phyloP scores from a whole-genome alignment of 2,113 vertebrate species.

The Corythaeola cristata region DNA sequence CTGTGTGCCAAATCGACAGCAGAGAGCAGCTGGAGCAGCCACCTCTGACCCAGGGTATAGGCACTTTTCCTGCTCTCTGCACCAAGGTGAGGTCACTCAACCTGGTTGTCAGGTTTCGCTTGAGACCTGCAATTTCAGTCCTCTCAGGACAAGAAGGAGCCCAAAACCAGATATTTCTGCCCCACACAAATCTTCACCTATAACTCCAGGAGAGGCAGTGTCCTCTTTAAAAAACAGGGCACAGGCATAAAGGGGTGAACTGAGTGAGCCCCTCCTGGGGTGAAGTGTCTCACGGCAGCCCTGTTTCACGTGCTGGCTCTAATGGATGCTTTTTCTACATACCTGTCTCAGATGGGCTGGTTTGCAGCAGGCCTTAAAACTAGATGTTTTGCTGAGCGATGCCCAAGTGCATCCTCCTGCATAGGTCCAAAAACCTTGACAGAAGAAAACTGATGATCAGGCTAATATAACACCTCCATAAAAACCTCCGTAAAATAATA shows the following conservation, averaged over 20 bases:
- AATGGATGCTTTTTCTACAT: background rate
- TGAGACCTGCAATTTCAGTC: background rate
- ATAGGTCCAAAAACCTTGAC: background rate
- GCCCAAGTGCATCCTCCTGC: background rate
- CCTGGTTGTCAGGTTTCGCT: background rate
- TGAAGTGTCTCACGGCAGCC: background rate
- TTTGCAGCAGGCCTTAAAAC: background rate
- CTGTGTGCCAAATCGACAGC: background rate
- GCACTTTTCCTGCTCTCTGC: background rate
- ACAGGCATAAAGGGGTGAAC: background rate
- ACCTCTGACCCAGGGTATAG: background rate
- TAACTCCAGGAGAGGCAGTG: background rate
- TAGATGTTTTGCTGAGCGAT: background rate
- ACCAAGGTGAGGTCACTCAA: accelerated
- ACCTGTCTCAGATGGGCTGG: background rate
- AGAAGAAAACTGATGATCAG: background rate
- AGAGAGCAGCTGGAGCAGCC: background rate
- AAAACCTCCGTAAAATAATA: background rate
- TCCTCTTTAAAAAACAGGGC: background rate
- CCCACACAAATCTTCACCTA: background rate
- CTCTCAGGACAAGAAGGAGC: background rate
- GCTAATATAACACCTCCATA: background rate
- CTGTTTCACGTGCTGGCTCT: background rate
- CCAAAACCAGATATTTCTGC: background rate
- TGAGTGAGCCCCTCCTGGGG: background rate